Conservation (phyloP, 2,888 invertebrate genomes). For the Psococerastis gibbosa region DNA sequence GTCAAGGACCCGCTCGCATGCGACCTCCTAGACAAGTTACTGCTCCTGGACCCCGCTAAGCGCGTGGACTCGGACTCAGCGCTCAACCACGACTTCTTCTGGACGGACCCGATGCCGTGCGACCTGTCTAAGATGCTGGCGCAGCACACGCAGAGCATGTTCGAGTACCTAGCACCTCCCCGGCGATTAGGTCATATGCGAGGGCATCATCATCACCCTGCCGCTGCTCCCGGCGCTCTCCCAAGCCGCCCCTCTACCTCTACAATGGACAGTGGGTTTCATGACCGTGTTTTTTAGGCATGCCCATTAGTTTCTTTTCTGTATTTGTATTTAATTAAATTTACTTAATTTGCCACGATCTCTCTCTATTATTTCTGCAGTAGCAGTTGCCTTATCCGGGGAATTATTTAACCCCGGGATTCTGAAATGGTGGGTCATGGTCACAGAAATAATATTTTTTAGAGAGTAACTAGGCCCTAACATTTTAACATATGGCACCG, state of each 20-base stretch:
- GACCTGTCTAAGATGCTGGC: constrained; percentile 82
- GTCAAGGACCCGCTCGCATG: constrained; percentile 84
- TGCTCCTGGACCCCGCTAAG: constrained; percentile 82
- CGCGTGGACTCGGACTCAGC: constrained; percentile 79
- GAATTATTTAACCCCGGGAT: too few relatives aligned
- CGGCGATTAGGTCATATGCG: constrained; percentile 46
- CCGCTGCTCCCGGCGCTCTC: constrained; percentile 19
- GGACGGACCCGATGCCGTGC: constrained; percentile 92
- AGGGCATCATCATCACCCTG: constrained; percentile 47
- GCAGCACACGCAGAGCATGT: constrained; percentile 81
- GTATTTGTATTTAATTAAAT: too few relatives aligned
- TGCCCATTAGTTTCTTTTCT: too few relatives aligned
- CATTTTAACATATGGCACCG: too few relatives aligned
- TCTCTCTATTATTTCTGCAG: too few relatives aligned
- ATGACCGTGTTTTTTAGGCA: constrained; percentile 61
- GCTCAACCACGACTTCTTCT: constrained; percentile 94
- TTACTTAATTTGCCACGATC: too few relatives aligned
- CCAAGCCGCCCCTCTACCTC: constrained; percentile 23
- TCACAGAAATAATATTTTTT: too few relatives aligned
- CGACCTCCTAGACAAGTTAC: constrained; percentile 76
- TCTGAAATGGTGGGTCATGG: too few relatives aligned
- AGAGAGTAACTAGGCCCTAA: too few relatives aligned
- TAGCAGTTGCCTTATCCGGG: too few relatives aligned
- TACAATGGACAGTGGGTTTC: constrained; percentile 59
- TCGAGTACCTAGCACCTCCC: constrained; percentile 72